These are phyloP conservation scores for Gymnarchus niloticus DNA, from an alignment of 2,113 vertebrate species.

Conservation along the genomic window DNA sequence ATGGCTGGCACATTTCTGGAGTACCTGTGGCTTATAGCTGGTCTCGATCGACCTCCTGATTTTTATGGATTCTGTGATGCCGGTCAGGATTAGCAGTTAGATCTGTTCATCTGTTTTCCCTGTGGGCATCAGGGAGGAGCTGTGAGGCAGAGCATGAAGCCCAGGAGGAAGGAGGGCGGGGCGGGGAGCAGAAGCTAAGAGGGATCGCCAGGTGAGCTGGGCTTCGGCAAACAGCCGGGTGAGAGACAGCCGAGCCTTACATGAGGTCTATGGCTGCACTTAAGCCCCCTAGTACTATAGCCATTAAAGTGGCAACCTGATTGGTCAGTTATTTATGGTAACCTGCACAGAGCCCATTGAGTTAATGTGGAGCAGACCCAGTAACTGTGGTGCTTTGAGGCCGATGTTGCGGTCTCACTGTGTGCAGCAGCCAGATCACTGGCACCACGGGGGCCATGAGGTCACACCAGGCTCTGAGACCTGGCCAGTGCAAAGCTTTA, in stretches of 20 bases:
- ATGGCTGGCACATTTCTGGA: not conserved
- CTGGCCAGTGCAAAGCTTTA: not conserved
- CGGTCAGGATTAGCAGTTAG: not conserved
- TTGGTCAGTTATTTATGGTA: not conserved
- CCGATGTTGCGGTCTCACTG: not conserved
- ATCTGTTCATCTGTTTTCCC: slow-evolving; percentile 16
- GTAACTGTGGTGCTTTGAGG: not conserved
- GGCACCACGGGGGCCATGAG: not conserved
- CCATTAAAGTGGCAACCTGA: not conserved
- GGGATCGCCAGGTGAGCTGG: slow-evolving; percentile 30
- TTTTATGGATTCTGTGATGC: not conserved
- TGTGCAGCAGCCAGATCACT: no score
- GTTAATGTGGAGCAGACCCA: not conserved
- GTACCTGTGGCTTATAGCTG: not conserved
- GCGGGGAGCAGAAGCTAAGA: slow-evolving; percentile 21
- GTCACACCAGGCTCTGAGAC: not conserved
- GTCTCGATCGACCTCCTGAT: not conserved
- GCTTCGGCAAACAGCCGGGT: not conserved
- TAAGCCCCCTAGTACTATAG: not conserved
- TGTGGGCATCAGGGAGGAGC: slow-evolving; percentile 27
- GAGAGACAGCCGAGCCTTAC: not conserved
- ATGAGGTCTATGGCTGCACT: not conserved
- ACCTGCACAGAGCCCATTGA: not conserved
- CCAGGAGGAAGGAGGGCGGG: slow-evolving; percentile 28
- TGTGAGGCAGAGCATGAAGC: slow-evolving; percentile 26